Evolutionary conservation across 2,113 vertebrate genomes (phyloP).

Genomic region (Sylvicapra grimmia): DNA sequence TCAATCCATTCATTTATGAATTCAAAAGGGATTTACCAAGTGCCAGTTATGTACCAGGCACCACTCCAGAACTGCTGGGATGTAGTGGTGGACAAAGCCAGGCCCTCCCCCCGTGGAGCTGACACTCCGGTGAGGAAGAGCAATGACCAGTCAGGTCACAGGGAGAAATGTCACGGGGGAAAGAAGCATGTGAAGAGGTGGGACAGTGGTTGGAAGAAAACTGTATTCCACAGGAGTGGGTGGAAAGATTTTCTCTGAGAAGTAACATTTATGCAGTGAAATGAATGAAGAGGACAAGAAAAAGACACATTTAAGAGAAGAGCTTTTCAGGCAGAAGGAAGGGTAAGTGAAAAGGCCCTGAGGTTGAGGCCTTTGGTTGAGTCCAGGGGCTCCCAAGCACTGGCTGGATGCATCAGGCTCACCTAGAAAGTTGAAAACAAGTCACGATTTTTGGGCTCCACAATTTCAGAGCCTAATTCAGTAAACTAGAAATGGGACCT

Average conservation of each 20-base stretch:
- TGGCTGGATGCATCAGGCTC: background rate
- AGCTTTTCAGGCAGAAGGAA: background rate
- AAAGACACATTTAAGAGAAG: background rate
- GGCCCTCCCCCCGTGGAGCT: background rate
- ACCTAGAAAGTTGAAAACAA: background rate
- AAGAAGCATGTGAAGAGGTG: background rate
- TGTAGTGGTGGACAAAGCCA: background rate
- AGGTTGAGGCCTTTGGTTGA: background rate
- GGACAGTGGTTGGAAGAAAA: background rate
- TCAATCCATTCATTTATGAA: background rate
- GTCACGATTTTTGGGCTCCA: background rate
- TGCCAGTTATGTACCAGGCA: background rate
- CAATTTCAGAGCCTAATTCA: background rate
- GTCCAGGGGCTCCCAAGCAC: background rate
- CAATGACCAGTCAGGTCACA: background rate
- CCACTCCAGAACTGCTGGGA: background rate
- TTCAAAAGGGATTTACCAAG: background rate
- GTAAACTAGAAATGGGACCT: background rate
- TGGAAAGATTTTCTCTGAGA: background rate
- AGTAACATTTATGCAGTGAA: background rate
- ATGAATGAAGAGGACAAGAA: background rate
- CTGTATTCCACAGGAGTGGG: background rate
- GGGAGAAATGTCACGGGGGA: background rate
- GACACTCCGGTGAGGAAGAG: background rate
- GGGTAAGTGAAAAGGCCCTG: background rate